Evolutionary conservation across 1,140 invertebrate genomes (phyloP), one percentile per base, ranked within the genome.

Genomic region (Drosophila asahinai): DNA sequence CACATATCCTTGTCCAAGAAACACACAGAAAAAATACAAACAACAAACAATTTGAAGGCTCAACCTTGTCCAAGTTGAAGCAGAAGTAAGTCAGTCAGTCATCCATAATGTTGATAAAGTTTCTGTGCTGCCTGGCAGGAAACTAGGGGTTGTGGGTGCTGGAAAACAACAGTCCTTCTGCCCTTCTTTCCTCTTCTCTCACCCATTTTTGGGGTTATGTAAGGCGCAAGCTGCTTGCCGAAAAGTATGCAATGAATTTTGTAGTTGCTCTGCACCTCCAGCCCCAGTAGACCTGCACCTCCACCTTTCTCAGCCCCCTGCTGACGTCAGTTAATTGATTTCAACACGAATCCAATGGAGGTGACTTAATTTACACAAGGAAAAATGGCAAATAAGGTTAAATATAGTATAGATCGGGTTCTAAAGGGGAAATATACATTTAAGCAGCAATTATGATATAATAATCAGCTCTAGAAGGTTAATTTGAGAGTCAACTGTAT

Each of bases 51-150:
- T 59, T 59, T 49, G 27, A 33, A 36, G 45, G 52, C 36, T 71
- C n/a, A 59, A 33, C 65, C 65, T 71, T 72, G 65, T 59, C 43
- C 43, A 49, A 59, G 43, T 70, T 40, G 61, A 33, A 17, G 15
- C 66, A 71, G 43, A 48, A 49, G 51, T 38, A 19, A 48, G 54
- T 36, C 22, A 40, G 51, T 72, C 70, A 72, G 65, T 71, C 70
- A 73, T 71, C 65, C 70, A 73, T 73, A 73, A 73, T 73, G 70
- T 72, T 73, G 66, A 73, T 73, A 73, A 73, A 71, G 70, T 73
- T 73, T 67, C 36, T 66, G 38, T 40, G 22, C 63, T 22, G 63
- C 62, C 62, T 43, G 62, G 25, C 47, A 40, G 66, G 60, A 68
- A 64, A 25, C 60, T 14, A 8, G 17, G 19, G 60, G 19, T 36